These are phyloP conservation scores for Lycaon pictus DNA, from an alignment of 2,113 vertebrate species.

Conservation along the genomic window DNA sequence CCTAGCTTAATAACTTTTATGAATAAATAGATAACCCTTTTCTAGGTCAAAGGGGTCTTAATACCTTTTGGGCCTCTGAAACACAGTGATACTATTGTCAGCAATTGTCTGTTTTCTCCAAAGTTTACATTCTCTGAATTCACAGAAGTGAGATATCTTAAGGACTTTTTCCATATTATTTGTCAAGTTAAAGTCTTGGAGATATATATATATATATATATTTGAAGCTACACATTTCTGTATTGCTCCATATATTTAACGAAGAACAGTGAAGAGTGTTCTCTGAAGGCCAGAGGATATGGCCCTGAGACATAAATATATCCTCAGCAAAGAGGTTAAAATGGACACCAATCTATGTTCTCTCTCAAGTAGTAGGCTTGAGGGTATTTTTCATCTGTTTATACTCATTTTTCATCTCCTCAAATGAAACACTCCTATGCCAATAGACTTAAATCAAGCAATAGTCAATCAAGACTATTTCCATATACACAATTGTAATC, in stretches of 20 bases:
- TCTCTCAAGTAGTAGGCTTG: not conserved
- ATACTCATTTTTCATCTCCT: not conserved
- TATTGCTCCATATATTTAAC: not conserved
- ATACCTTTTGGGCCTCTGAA: not conserved
- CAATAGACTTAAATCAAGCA: not conserved
- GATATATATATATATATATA: no score
- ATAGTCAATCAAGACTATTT: not conserved
- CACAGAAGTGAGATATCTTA: not conserved
- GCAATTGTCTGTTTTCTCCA: not conserved
- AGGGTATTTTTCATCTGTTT: not conserved
- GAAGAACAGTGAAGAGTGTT: not conserved
- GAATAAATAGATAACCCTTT: not conserved
- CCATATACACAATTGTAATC: not conserved
- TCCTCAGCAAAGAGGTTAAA: not conserved
- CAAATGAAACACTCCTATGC: not conserved
- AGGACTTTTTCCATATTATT: not conserved
- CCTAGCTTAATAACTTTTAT: not conserved
- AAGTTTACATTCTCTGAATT: not conserved
- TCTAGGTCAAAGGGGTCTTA: not conserved
- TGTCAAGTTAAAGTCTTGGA: not conserved
- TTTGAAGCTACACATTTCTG: not conserved
- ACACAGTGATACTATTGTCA: not conserved
- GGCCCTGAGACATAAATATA: rapidly evolving
- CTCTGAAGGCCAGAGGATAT: not conserved
- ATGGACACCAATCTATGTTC: not conserved